Evolutionary conservation across 2,888 invertebrate species (phyloP).

Genomic region (Xanthostigma xanthostigma): DNA sequence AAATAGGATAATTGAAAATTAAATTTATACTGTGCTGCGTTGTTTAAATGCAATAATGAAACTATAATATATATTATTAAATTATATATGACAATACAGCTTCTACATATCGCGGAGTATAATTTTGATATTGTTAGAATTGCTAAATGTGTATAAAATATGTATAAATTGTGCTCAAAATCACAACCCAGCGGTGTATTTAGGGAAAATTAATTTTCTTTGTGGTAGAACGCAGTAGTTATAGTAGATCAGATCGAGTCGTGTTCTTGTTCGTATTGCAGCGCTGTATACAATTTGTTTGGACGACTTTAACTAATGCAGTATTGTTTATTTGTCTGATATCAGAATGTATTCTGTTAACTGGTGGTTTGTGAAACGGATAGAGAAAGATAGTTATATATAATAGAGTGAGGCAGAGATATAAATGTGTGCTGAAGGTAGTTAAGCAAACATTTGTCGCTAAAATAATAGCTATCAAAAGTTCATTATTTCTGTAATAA

Average conservation of each 20-base stretch:
- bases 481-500: no score
- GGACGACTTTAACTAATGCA: neutral
- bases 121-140: slow-evolving; percentile 1
- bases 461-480: no score
- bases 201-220: slow-evolving; percentile 3
- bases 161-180: neutral
- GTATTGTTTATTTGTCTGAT: neutral
- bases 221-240: slow-evolving; percentile 2
- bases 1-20: no score
- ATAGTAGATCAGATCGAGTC: neutral
- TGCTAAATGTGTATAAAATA: neutral
- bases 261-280: neutral
- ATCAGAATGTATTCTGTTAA: neutral
- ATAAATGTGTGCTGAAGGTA: no score
- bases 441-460: no score
- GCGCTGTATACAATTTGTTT: neutral
- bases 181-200: neutral
- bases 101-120: neutral
- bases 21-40: neutral
- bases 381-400: no score
- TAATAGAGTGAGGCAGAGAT: no score
- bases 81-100: slow-evolving; percentile 1
- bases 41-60: neutral
- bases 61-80: slow-evolving; percentile 2
- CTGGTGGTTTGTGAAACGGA: no score